Percentiles rank a stretch among this genome's conserved stretches.
phyloP scores from a whole-genome alignment of 2,888 invertebrate species.

The Drosophila kuntzei region DNA sequence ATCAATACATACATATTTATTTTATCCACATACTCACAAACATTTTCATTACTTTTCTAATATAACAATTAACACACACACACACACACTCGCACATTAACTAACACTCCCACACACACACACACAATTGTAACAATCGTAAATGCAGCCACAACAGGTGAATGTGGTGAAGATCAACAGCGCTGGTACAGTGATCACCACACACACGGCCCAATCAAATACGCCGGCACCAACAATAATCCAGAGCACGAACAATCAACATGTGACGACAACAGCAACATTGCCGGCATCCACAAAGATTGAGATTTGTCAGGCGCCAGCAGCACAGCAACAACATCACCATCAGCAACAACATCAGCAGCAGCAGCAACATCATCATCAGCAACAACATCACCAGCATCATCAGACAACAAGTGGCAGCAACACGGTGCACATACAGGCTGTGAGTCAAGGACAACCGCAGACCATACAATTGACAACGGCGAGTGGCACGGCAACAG shows the following conservation, averaged over 20 bases:
- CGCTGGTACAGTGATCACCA: conserved; percentile 84
- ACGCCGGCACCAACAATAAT: conserved; percentile 82
- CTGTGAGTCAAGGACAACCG: conserved; percentile 58
- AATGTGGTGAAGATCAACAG: conserved; percentile 85
- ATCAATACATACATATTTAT: not conserved
- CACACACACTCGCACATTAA: conserved; percentile 3
- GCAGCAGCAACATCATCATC: conserved; percentile 44
- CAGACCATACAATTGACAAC: conserved; percentile 71
- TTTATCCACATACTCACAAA: conserved; percentile 1
- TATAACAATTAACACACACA: conserved; percentile 4
- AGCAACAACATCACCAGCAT: conserved; percentile 46
- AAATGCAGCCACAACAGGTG: conserved; percentile 79
- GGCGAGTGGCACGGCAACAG: conserved; percentile 70
- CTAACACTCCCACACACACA: conserved; percentile 21
- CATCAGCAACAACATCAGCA: conserved; percentile 58
- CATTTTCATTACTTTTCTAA: conserved; percentile 6
- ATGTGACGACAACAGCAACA: conserved; percentile 82
- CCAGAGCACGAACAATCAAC: conserved; percentile 84
- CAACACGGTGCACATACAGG: conserved; percentile 69
- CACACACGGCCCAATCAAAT: conserved; percentile 80
- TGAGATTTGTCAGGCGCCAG: conserved; percentile 84
- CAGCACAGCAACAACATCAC: conserved; percentile 67
- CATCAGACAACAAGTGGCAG: conserved; percentile 48
- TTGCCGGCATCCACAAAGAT: conserved; percentile 84
- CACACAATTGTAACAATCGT: conserved; percentile 8